Conservation (phyloP, 2,797 vertebrate genomes). For the Lerista edwardsae region DNA sequence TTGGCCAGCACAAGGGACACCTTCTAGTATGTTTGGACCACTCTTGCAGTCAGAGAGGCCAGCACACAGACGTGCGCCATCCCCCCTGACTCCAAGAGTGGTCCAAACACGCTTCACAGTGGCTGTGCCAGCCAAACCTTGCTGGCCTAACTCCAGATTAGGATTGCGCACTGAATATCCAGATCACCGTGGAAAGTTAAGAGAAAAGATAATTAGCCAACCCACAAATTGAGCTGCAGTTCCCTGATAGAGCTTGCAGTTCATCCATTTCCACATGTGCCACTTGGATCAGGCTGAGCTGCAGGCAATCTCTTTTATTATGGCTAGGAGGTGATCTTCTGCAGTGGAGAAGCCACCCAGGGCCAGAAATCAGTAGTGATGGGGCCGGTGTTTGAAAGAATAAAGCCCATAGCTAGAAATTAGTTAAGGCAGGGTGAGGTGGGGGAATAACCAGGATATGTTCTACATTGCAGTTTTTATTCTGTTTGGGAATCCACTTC, state of each 20-base stretch:
- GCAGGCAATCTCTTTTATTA: constrained; percentile 68
- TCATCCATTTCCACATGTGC: constrained; percentile 61
- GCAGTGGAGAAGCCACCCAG: constrained; percentile 54
- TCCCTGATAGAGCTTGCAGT: constrained; percentile 47
- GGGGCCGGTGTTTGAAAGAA: constrained; percentile 72
- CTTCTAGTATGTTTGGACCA: no score
- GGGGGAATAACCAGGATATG: constrained; percentile 61
- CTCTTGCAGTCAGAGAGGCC: no score
- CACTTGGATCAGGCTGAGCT: constrained; percentile 55
- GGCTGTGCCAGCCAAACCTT: no score
- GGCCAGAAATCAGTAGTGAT: constrained; percentile 61
- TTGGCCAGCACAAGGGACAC: no score
- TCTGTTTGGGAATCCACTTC: constrained; percentile 72
- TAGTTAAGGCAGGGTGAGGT: constrained; percentile 35
- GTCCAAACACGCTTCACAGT: no score
- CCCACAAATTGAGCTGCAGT: constrained; percentile 24
- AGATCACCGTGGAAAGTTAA: background rate
- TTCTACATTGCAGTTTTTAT: constrained; percentile 74
- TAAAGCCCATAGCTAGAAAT: constrained; percentile 77
- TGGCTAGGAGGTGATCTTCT: constrained; percentile 45
- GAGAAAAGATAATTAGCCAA: constrained; percentile 23
- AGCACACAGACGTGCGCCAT: no score
- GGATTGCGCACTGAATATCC: no score
- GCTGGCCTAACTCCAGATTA: no score
- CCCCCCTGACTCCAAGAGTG: no score